Conservation (phyloP, 2,797 vertebrate genomes). For the Sebastes hubbsi region DNA sequence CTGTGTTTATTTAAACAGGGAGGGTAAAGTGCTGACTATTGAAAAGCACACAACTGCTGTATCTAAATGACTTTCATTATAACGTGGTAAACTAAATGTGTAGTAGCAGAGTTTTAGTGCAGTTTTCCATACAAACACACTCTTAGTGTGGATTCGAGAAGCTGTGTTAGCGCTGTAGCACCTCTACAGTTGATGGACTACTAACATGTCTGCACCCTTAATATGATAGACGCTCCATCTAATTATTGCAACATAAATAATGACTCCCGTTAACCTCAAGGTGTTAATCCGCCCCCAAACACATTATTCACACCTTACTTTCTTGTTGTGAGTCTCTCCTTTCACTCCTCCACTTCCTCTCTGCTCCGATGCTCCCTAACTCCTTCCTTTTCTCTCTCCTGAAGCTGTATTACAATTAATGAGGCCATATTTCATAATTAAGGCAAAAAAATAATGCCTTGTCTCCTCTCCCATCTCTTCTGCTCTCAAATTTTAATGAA, state of each 20-base stretch:
- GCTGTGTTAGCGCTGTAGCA: background rate
- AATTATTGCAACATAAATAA: slow-evolving; percentile 31
- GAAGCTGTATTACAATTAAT: slow-evolving; percentile 38
- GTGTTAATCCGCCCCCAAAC: slow-evolving; percentile 17
- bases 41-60: background rate
- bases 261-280: background rate
- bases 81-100: background rate
- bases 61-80: background rate
- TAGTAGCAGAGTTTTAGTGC: background rate
- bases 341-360: background rate
- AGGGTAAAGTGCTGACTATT: background rate
- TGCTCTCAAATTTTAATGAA: slow-evolving; percentile 50
- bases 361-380: background rate
- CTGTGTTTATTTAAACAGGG: background rate
- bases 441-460: slow-evolving; percentile 27
- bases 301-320: slow-evolving; percentile 30
- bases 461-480: slow-evolving; percentile 20
- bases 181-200: background rate
- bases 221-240: background rate
- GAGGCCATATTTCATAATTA: slow-evolving; percentile 60
- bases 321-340: background rate
- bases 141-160: background rate
- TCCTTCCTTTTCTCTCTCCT: background rate
- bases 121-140: background rate
- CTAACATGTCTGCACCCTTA: background rate